These are phyloP conservation scores for Chrysolina haemoptera DNA, from an alignment of 2,888 invertebrate species.

Conservation along the genomic window DNA sequence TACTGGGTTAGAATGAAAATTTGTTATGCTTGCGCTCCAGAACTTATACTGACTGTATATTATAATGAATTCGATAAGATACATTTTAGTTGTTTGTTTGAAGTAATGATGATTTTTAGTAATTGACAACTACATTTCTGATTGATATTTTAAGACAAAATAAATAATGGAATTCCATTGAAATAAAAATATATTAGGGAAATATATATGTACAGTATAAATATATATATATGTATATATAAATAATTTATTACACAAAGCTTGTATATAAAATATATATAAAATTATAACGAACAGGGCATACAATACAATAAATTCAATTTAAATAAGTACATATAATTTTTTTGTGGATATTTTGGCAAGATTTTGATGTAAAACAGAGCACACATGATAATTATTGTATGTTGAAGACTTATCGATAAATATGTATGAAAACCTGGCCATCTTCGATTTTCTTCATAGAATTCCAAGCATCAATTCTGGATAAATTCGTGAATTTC, in stretches of 20 bases:
- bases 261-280: conserved; percentile 58
- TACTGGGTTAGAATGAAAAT: too few species aligned
- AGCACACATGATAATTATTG: conserved; percentile 21
- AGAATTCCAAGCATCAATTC: conserved; percentile 94
- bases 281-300: conserved; percentile 56
- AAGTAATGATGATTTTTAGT: too few species aligned
- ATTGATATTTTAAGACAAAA: not conserved
- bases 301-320: conserved; percentile 48
- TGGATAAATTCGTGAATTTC: conserved; percentile 87
- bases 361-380: conserved; percentile 44
- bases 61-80: too few species aligned
- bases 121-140: too few species aligned
- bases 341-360: conserved; percentile 49
- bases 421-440: conserved; percentile 67
- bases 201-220: conserved; percentile 24
- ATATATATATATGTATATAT: conserved; percentile 54
- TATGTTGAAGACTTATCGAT: conserved; percentile 49
- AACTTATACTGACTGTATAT: too few species aligned
- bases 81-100: too few species aligned
- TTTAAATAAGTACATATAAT: conserved; percentile 45
- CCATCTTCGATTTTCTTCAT: conserved; percentile 93
- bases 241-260: conserved; percentile 60
- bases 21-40: too few species aligned
- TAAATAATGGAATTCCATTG: conserved; percentile 26
- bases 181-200: conserved; percentile 38